These are phyloP conservation scores for Sibirionetta formosa DNA, from an alignment of 2,797 vertebrate species.

Conservation along the genomic window DNA sequence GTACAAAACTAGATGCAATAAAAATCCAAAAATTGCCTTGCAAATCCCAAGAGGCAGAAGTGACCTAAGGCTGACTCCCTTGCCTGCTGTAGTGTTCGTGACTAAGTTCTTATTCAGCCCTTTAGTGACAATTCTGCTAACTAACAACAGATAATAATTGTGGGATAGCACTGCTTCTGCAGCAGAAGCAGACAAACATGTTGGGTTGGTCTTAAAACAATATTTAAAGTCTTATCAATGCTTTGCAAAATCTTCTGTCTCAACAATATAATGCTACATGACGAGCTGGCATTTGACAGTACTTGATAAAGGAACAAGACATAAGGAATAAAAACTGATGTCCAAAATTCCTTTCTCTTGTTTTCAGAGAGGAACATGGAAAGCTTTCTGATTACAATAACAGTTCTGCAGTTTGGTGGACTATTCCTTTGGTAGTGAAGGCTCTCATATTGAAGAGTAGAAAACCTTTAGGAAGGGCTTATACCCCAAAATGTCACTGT, in stretches of 20 bases:
- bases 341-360: neutral
- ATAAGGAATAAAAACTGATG: neutral
- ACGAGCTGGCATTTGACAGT: neutral
- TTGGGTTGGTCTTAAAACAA: neutral
- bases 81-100: neutral
- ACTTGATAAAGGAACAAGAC: neutral
- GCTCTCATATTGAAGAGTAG: neutral
- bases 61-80: slow-evolving; percentile 15
- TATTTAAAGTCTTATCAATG: neutral
- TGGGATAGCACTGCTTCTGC: neutral
- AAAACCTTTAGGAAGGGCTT: neutral
- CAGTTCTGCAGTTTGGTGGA: neutral
- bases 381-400: neutral
- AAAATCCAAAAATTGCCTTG: slow-evolving; percentile 8
- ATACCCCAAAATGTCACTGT: neutral
- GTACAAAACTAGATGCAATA: neutral
- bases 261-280: neutral
- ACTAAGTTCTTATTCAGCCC: slow-evolving; percentile 14
- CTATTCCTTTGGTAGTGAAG: neutral
- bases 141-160: slow-evolving; percentile 2
- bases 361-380: neutral
- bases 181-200: neutral
- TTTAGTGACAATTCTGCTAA: neutral
- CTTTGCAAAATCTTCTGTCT: neutral
- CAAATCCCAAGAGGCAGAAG: slow-evolving; percentile 32